Evolutionary conservation across 2,113 vertebrate species (phyloP).

Genomic region (Cephalopholis sonnerati): DNA sequence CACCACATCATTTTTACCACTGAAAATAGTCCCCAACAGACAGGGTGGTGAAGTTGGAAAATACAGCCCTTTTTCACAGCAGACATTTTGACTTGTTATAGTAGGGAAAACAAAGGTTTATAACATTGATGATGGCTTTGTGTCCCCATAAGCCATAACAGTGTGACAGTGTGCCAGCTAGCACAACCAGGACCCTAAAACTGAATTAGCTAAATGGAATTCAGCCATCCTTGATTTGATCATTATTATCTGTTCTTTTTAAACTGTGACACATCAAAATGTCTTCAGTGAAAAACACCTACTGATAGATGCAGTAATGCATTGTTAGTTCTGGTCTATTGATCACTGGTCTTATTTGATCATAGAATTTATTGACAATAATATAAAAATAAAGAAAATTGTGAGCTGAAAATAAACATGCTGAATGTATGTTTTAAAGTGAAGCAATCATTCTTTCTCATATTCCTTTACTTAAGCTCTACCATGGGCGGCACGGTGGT

Average conservation of each 20-base stretch:
- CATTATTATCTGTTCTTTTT: no score
- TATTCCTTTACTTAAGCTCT: neutral
- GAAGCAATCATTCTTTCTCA: neutral
- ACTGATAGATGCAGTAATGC: neutral
- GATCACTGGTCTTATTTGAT: neutral
- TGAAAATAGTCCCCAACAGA: slow-evolving; percentile 1
- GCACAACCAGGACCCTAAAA: no score
- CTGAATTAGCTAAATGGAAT: no score
- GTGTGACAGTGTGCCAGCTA: no score
- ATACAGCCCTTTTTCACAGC: neutral
- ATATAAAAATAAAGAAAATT: neutral
- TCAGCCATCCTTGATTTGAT: no score
- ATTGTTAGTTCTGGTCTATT: neutral
- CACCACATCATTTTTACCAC: neutral
- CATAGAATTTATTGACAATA: neutral
- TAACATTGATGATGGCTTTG: no score
- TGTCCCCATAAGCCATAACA: no score
- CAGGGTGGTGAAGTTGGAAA: neutral
- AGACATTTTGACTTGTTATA: slow-evolving; percentile 3
- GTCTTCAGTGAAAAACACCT: neutral
- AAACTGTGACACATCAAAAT: neutral
- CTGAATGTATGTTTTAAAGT: neutral
- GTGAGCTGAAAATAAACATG: neutral
- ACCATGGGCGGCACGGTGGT: no score
- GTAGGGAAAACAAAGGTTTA: neutral